Evolutionary conservation across 2,888 invertebrate genomes (phyloP), one percentile per base, ranked within the genome.

Genomic region (Labia minor): DNA sequence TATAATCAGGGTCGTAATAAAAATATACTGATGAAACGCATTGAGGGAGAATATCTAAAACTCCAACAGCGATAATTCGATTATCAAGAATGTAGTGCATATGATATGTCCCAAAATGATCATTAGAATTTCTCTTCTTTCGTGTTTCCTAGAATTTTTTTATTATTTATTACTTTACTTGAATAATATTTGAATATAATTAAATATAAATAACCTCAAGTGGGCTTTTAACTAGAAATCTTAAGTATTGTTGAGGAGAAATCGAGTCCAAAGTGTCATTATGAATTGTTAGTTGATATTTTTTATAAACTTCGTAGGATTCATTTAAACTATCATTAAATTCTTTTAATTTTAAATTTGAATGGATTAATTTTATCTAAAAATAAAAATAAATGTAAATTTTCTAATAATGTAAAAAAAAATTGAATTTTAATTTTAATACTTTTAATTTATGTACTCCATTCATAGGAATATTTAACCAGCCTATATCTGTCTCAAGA

Each of bases 11-110:
- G 80, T 99, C 95, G 75, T 99, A 99, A 79, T 92, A 99, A 77
- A 99, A 93, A 77, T 99, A 99, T 0, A 98, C 98, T 6, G 98
- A 96, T 11, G 98, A 98, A 37, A 98, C 82, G 76, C 95, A 95
- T 70, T 82, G 81, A 0, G 97, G 96, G 72, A 99, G 81, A 73
- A 99, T 89, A 75, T 99, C 99, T 64, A 99, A 84, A 0, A 99
- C 99, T 19, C 93, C 98, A 0, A 99, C 96, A 1, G 96, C 98
- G 71, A 99, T 89, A 63, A 99, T 79, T 76, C 88, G 86, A 21
- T 88, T 91, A 75, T 95, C 92, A 63, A 98, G 76, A 87, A 94
- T 89, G 78, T 99, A 99, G 76, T 98, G 97, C 76, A 97, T 94
- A 80, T 99, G 99, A 78, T 92, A 98, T 0, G 96, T 92, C 0